Base-by-base conservation (phyloP, 1,140 invertebrate species). In the Carposina sasakii region DNA sequence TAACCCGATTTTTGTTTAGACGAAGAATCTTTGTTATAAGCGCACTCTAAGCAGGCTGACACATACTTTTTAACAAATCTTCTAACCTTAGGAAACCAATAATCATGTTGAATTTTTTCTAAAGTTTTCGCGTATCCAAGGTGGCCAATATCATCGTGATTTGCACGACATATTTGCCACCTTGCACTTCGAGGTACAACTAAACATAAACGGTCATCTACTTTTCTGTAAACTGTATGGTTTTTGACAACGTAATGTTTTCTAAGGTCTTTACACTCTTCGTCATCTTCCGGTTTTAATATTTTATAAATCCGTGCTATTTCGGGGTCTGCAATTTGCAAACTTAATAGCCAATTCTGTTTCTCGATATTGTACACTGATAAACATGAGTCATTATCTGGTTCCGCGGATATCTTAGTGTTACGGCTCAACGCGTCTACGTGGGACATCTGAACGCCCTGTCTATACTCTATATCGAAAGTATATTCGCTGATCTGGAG, bases 361-460 rank as follows among this genome's bases (percentile, higher is more conserved):
- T 45, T 39, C 20, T 39, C 36, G 2, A 39, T 39, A 12, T 39
- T 20, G 10, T 39, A 39, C 1, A 39, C 36, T 3, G 36, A 21
- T 9, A 12, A 9, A 3, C 10, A 1, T 10, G 36, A 21, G 12
- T 39, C 36, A 13, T 39, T 20, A 3, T 21, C 9, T 1, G 13
- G 5, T 39, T 39, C 36, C 2, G 22, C 39, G 9, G 36, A 12
- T 21, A 39, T 21, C 2, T 8, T 39, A 9, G 36, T 21, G 22
- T 39, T 39, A 2, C 36, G 34, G 47, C 65, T 65, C 9, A 71
- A 30, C 22, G 52, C 52, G 39, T 70, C 69, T 1, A 68, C 69
- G 33, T 72, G 69, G 6, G 43, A 21, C 23, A 52, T 54, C 26
- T 53, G 51, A 19, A 28, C 33, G 13, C 63, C 67, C 12, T 51